Percentiles rank a stretch among this genome's conserved stretches.
phyloP scores from a whole-genome alignment of 1,140 invertebrate genomes.

The Drosophila baimaii region DNA sequence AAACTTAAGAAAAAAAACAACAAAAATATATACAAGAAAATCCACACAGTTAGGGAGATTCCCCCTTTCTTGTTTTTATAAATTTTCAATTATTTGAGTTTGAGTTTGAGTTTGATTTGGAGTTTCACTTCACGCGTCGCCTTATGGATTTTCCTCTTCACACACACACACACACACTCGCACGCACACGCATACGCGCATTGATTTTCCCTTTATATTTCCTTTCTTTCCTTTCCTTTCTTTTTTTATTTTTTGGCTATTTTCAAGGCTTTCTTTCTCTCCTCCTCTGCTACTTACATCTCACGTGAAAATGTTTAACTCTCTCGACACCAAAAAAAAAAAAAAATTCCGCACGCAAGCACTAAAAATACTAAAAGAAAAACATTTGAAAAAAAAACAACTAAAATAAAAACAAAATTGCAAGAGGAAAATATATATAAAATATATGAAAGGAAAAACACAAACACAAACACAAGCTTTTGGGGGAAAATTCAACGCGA shows the following conservation, averaged over 20 bases:
- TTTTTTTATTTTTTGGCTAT: constrained; percentile 23
- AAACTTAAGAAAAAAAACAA: not conserved
- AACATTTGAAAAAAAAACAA: constrained; percentile 12
- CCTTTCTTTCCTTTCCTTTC: constrained; percentile 22
- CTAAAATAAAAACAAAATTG: constrained; percentile 14
- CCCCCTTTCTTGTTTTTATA: constrained; percentile 25
- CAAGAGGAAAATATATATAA: constrained; percentile 2
- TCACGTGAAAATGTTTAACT: constrained; percentile 63
- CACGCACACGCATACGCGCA: constrained; percentile 55
- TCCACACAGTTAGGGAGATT: constrained; percentile 10
- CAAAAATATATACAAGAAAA: constrained; percentile 6
- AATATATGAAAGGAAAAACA: constrained; percentile 24
- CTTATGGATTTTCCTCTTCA: constrained; percentile 71
- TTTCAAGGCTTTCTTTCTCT: constrained; percentile 58
- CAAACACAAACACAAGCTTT: constrained; percentile 39
- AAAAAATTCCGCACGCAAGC: constrained; percentile 63
- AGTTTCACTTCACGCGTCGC: constrained; percentile 58
- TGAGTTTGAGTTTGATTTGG: constrained; percentile 48
- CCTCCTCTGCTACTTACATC: constrained; percentile 50
- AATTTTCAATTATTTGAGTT: constrained; percentile 56
- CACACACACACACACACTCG: constrained; percentile 18
- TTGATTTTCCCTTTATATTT: constrained; percentile 69
- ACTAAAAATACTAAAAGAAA: constrained; percentile 67
- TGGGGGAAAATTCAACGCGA: constrained; percentile 31
- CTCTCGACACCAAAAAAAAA: constrained; percentile 55